Conservation (phyloP, 2,888 invertebrate genomes). For the Strigamia transsilvanica region DNA sequence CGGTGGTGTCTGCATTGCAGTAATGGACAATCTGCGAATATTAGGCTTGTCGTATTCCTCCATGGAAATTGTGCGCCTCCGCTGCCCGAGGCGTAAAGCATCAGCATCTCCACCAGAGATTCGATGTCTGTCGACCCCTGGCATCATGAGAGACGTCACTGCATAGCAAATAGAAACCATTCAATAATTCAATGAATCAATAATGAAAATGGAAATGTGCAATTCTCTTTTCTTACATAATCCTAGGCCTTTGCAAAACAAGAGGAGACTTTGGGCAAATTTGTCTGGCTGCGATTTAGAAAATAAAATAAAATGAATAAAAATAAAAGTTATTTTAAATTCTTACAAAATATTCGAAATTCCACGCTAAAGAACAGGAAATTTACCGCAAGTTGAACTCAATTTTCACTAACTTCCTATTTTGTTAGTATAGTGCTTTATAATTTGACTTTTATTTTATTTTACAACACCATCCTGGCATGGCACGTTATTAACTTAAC, state of each 20-base stretch:
- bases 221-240: constrained; percentile 65
- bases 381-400: too few relatives aligned
- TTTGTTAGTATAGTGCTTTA: too few relatives aligned
- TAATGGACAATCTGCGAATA: constrained; percentile 76
- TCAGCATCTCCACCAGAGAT: constrained; percentile 68
- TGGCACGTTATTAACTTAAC: too few relatives aligned
- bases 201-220: background rate
- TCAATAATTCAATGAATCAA: background rate
- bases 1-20: constrained; percentile 59
- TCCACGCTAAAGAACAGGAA: too few relatives aligned
- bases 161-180: constrained; percentile 54
- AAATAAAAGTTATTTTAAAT: too few relatives aligned
- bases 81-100: constrained; percentile 61
- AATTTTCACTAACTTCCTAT: too few relatives aligned
- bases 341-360: too few relatives aligned
- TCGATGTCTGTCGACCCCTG: constrained; percentile 78
- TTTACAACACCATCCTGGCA: too few relatives aligned
- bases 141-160: constrained; percentile 81
- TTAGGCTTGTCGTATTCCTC: constrained; percentile 84
- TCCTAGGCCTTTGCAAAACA: constrained; percentile 89
- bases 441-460: too few relatives aligned
- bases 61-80: constrained; percentile 77
- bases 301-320: background rate
- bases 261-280: constrained; percentile 82
- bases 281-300: constrained; percentile 80